These are phyloP conservation scores for Lepidurus packardi DNA, from an alignment of 1,140 invertebrate genomes.

Conservation along the genomic window DNA sequence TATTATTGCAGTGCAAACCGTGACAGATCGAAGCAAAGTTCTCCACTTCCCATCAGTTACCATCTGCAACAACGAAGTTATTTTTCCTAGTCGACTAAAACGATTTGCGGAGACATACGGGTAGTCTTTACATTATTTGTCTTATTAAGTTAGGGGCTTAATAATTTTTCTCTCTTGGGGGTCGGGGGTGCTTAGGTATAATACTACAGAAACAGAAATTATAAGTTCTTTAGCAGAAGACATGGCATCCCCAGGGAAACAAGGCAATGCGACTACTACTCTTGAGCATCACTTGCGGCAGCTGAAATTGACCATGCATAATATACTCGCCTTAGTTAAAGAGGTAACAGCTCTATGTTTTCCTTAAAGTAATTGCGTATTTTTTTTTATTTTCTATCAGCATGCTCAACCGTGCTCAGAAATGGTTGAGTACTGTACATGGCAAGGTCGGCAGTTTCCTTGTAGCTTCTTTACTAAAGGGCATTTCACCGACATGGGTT, in stretches of 20 bases:
- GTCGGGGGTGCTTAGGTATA: neutral
- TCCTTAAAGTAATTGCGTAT: neutral
- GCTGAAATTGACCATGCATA: neutral
- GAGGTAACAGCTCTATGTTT: neutral
- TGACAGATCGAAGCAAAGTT: neutral
- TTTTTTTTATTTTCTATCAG: neutral
- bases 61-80: neutral
- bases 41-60: neutral
- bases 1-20: neutral
- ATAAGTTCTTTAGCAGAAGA: neutral
- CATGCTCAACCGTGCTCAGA: neutral
- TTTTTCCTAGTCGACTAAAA: neutral
- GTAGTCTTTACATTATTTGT: neutral
- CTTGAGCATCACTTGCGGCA: neutral
- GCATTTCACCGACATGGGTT: neutral
- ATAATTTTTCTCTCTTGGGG: neutral
- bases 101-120: neutral
- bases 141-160: neutral
- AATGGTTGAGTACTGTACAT: neutral
- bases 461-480: neutral
- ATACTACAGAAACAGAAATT: neutral
- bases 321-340: neutral
- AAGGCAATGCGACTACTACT: neutral
- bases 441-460: neutral
- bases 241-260: neutral